Evolutionary conservation across 92 coral and sea anemone genomes (phyloP).

Genomic region (Virgularia gustaviana): DNA sequence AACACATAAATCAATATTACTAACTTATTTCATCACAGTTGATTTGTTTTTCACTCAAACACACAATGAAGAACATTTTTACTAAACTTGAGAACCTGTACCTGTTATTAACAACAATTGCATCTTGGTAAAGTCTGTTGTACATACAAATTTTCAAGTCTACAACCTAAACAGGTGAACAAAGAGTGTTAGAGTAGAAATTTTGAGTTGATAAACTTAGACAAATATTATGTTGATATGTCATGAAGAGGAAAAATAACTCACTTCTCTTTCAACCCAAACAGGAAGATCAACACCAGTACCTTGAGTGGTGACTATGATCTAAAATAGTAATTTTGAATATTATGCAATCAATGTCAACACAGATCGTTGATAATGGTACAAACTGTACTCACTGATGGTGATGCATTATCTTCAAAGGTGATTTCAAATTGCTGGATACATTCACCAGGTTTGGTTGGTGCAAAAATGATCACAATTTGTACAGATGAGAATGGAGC

Average conservation of each 20-base stretch:
- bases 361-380: neutral
- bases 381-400: slow-evolving; percentile 68
- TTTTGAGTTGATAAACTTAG: neutral
- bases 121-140: slow-evolving; percentile 91
- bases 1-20: neutral
- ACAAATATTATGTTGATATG: neutral
- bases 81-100: no score
- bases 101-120: slow-evolving; percentile 96
- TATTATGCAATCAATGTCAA: neutral
- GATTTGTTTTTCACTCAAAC: neutral
- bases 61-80: no score
- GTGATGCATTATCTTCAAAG: slow-evolving; percentile 74
- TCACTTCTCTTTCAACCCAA: slow-evolving; percentile 91
- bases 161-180: slow-evolving; percentile 48
- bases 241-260: neutral
- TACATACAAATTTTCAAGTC: slow-evolving; percentile 95
- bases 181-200: neutral
- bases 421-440: slow-evolving; percentile 75
- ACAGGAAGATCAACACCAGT: slow-evolving; percentile 96
- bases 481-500: slow-evolving; percentile 76
- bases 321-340: slow-evolving; percentile 54
- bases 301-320: slow-evolving; percentile 77
- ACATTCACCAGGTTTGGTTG: slow-evolving; percentile 77
- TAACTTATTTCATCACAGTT: neutral
- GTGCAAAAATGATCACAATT: slow-evolving; percentile 78